Base-by-base conservation (phyloP, 2,888 invertebrate species). In the Macrosoma leucophasiata region DNA sequence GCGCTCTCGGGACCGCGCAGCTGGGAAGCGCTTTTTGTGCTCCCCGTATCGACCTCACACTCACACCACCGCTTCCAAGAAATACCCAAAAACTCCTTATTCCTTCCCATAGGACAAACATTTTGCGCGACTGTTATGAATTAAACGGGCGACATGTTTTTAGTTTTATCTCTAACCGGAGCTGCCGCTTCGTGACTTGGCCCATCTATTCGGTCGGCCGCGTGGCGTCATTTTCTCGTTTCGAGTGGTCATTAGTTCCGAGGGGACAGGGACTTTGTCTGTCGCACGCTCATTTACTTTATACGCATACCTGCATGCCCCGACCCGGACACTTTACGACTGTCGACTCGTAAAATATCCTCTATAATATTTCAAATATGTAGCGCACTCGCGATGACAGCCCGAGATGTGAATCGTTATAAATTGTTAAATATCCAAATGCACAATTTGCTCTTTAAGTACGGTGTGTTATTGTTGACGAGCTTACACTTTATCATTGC, bases 231-330 rank as follows among this genome's bases (percentile, higher is more conserved):
- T 81, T 78, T 74, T 72, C 78, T 69, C 66, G 64, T 70, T 74
- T 69, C 66, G 66, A 75, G 73, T 75, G 73, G 75, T 75, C 81
- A 81, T 82, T 84, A 81, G 76, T 76, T 67, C 64, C 70, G 64
- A 60, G 55, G 67, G 64, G 69, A 74, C 69, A 61, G 63, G 61
- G 64, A 61, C 61, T 70, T 64, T 64, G 68, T 61, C 63, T 67
- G 68, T 71, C 73, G 67, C 68, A 62, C 60, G 58, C 58, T 67
- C 67, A 74, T 81, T 77, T 76, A 67, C 62, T 62, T 58, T 61
- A 61, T 62, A 67, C 68, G 71, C 64, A 62, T 63, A 59, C 64
- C 62, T 54, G 52, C 50, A 50, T 53, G 50, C 53, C 46, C 46
- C 48, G 44, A 46, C 42, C 44, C 35, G 52, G 53, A 48, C 41